These are phyloP conservation scores for Clarias laeviceps DNA, from an alignment of 2,797 vertebrate genomes.

Conservation along the genomic window DNA sequence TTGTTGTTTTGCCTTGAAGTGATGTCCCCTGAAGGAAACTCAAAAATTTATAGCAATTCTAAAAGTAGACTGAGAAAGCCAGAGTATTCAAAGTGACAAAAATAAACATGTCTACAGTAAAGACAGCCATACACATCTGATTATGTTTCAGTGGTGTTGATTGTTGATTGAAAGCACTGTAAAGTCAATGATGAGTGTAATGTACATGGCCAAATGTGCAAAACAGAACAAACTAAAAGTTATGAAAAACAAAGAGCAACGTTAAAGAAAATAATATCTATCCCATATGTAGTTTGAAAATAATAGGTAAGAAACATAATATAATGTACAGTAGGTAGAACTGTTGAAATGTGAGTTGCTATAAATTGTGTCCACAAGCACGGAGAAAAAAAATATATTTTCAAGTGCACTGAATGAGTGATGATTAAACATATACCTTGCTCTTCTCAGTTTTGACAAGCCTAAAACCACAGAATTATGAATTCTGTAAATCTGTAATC, in stretches of 20 bases:
- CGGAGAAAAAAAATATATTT: background rate
- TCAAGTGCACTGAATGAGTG: background rate
- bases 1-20: no score
- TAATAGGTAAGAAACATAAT: background rate
- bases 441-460: background rate
- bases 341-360: background rate
- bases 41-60: background rate
- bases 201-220: constrained; percentile 16
- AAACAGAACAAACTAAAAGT: background rate
- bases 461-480: background rate
- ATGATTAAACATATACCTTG: background rate
- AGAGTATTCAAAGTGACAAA: background rate
- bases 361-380: background rate
- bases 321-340: background rate
- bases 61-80: background rate
- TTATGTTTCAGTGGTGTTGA: no score
- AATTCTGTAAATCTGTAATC: background rate
- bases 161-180: no score
- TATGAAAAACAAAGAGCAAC: background rate
- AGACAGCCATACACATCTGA: background rate
- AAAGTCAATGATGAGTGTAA: constrained; percentile 27
- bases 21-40: background rate
- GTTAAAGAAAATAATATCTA: background rate
- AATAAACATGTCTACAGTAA: background rate
- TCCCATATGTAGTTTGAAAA: background rate